Conservation (phyloP, 2,797 vertebrate genomes). For the Cottoperca gobio region DNA sequence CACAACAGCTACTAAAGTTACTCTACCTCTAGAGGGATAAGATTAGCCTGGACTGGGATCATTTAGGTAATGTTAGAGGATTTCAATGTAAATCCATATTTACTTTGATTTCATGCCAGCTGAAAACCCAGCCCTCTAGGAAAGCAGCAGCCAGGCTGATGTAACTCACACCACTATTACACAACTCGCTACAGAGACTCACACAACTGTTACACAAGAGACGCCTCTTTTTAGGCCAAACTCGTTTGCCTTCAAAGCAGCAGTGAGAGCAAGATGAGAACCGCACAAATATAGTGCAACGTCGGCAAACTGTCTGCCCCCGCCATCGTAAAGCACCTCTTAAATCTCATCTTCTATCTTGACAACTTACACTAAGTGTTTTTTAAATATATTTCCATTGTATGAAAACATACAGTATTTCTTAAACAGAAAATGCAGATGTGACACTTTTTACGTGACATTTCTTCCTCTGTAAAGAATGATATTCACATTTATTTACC, state of each 20-base stretch:
- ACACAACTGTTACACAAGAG: slow-evolving; percentile 58
- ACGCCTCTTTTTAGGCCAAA: slow-evolving; percentile 16
- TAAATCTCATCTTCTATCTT: background rate
- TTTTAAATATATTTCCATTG: too few species aligned
- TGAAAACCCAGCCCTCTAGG: slow-evolving; percentile 43
- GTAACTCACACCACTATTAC: slow-evolving; percentile 63
- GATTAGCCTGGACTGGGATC: slow-evolving; percentile 3
- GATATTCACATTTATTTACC: background rate
- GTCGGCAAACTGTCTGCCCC: too few species aligned
- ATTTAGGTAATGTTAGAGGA: slow-evolving; percentile 10
- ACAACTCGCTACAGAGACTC: slow-evolving; percentile 46
- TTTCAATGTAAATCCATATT: slow-evolving; percentile 32
- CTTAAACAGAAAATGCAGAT: background rate
- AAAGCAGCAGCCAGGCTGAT: slow-evolving; percentile 64
- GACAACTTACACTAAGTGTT: background rate
- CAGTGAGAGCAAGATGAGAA: slow-evolving; percentile 21
- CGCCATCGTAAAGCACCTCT: background rate
- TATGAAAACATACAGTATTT: too few species aligned
- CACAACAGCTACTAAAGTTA: background rate
- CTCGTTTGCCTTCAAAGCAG: slow-evolving; percentile 11
- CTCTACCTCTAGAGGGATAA: background rate
- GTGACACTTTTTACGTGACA: background rate
- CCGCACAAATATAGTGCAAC: background rate
- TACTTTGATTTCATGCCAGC: slow-evolving; percentile 25
- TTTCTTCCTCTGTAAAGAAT: background rate